Evolutionary conservation across 1,140 invertebrate species (phyloP).

Genomic region (Antheraea mylitta): DNA sequence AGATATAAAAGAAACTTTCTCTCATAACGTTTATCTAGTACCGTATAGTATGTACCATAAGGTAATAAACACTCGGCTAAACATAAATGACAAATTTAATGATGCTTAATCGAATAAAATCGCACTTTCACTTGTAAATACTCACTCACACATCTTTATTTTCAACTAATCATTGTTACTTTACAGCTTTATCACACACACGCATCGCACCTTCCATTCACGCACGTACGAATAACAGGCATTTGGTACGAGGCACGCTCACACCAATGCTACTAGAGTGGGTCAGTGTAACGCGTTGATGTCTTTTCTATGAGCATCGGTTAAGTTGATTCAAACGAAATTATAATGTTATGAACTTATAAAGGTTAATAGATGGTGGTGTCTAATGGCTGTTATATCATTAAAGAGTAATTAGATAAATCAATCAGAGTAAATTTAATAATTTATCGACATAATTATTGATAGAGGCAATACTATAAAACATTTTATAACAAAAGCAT

Average conservation of each 20-base stretch:
- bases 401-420: neutral
- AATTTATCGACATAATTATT: too few relatives aligned
- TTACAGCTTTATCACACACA: constrained; percentile 18
- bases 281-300: constrained; percentile 41
- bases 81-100: neutral
- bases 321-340: neutral
- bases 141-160: constrained; percentile 25
- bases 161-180: constrained; percentile 23
- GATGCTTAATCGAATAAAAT: neutral
- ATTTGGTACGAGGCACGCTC: constrained; percentile 13
- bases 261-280: constrained; percentile 17
- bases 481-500: too few relatives aligned
- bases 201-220: constrained; percentile 1
- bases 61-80: neutral
- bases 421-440: neutral
- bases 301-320: constrained; percentile 35
- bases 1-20: neutral
- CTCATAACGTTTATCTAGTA: neutral
- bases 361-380: neutral
- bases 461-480: too few relatives aligned
- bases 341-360: neutral
- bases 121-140: constrained; percentile 23
- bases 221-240: constrained; percentile 4
- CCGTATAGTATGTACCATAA: neutral
- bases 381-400: neutral